Percentiles rank a stretch among this genome's conserved stretches.
Evolutionary conservation across 2,888 invertebrate species (phyloP).

Genomic region (Lasioglossum leucozonium): DNA sequence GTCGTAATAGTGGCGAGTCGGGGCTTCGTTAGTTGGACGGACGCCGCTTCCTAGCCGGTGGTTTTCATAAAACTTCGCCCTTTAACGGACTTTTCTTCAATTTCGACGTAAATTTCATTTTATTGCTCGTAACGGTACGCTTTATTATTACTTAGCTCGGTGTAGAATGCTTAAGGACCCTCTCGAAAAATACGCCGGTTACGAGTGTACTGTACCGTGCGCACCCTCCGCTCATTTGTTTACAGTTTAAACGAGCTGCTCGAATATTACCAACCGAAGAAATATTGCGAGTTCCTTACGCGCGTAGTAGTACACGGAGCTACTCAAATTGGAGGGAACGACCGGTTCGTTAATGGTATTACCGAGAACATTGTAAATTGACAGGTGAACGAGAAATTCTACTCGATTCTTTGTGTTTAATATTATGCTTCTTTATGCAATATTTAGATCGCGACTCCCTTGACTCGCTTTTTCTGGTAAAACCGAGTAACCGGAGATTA

Average conservation of each 20-base stretch:
- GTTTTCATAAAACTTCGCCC: not conserved
- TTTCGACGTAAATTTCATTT: conserved; percentile 4
- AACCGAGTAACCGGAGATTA: too few species aligned
- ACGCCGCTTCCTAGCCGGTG: not conserved
- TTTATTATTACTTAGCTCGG: conserved; percentile 1
- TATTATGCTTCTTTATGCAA: not conserved
- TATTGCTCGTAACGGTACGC: conserved; percentile 15
- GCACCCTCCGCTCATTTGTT: not conserved
- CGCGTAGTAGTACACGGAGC: not conserved
- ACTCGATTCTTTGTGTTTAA: not conserved
- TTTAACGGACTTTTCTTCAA: not conserved
- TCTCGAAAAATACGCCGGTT: not conserved
- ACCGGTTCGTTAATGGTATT: not conserved
- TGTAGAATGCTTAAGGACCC: not conserved
- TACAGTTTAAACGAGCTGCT: not conserved
- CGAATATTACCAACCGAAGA: conserved; percentile 6
- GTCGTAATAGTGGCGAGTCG: conserved; percentile 33
- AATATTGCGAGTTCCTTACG: not conserved
- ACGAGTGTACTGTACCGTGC: not conserved
- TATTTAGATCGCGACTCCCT: not conserved
- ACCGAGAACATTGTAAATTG: not conserved
- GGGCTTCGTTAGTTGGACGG: conserved; percentile 35
- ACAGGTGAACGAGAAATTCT: not conserved
- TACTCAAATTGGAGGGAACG: not conserved
- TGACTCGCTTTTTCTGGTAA: too few species aligned